Base-by-base conservation (phyloP, 2,113 vertebrate species). In the Chaetura pelagica region DNA sequence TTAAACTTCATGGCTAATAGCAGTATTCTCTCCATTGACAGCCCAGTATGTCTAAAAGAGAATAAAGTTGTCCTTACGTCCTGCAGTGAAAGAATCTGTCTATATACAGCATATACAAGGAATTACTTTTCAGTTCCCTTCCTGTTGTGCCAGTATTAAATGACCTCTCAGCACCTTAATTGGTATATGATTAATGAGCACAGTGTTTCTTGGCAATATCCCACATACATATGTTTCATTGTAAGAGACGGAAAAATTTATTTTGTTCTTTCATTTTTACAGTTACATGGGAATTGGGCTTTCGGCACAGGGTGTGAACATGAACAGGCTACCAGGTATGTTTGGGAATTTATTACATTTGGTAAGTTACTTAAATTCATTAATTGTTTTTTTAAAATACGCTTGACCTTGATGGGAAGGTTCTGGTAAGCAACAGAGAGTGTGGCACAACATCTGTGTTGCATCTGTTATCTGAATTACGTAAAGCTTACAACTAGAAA, bases 251-350 rank as follows among this genome's bases (percentile, higher is more conserved):
- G 84, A 84, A 95, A 74, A 66, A 89, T 64, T 95, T 74, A 23
- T 87, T 96, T 84, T 87, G 24, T 93, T 97, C 44, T 91, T 83
- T 94, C 40, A 32, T 75, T 93, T 92, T 95, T 96, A 92, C 98
- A 99, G 99, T 97, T 99, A 99, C 97, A 99, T 99, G 99, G 99
- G 99, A 96, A 99, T 99, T 88, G 99, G 99, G 81, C 99, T 99
- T 82, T 99, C 99, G 10, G 99, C 99, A 97, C 99, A 99, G 98
- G 99, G 99, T 93, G 99, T 99, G 93, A 99, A 99, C 97, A 99
- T 99, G 99, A 99, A 99, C 98, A 99, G 99, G 98, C 98, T 99
- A 91, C 99, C 99, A 97, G 99, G 99, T 99, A 99, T 20, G 95
- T 94, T 93, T 92, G 34, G 34, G 29, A 71, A n/a, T 49, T 91